phyloP scores from a whole-genome alignment of 1,140 invertebrate genomes.

The Trachymyrmex septentrionalis region DNA sequence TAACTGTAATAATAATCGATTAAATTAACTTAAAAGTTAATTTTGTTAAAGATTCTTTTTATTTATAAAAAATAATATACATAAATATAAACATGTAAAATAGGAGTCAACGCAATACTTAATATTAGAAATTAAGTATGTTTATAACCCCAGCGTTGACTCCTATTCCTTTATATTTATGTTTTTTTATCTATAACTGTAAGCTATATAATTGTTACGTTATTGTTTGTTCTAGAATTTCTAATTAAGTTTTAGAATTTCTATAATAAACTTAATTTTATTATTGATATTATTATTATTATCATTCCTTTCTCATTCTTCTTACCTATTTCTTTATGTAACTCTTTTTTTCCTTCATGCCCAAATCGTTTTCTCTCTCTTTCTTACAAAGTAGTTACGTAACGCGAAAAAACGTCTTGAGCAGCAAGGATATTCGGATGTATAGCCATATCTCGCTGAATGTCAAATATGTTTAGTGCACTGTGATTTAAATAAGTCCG shows the following conservation, averaged over 20 bases:
- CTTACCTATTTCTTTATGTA: not conserved
- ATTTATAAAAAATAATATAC: no score
- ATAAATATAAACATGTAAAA: no score
- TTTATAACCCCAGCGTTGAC: no score
- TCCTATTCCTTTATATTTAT: no score
- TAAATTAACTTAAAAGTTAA: no score
- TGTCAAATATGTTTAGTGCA: slow-evolving; percentile 39
- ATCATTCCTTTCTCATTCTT: not conserved
- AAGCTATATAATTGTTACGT: not conserved
- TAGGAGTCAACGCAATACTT: no score
- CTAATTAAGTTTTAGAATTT: not conserved
- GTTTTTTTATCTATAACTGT: not conserved
- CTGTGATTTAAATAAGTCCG: slow-evolving; percentile 17
- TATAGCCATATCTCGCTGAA: slow-evolving; percentile 8
- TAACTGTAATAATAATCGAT: not conserved
- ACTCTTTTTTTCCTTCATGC: not conserved
- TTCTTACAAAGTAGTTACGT: not conserved
- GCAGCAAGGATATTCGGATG: slow-evolving; percentile 27
- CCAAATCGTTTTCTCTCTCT: not conserved
- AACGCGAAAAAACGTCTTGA: slow-evolving; percentile 35
- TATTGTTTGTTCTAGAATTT: not conserved
- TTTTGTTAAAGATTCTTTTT: no score
- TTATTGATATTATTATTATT: not conserved
- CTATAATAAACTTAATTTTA: not conserved
- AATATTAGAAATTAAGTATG: no score